Evolutionary conservation across 2,797 vertebrate genomes (phyloP), one percentile per base, ranked within the genome.

Genomic region (Anabas testudineus): DNA sequence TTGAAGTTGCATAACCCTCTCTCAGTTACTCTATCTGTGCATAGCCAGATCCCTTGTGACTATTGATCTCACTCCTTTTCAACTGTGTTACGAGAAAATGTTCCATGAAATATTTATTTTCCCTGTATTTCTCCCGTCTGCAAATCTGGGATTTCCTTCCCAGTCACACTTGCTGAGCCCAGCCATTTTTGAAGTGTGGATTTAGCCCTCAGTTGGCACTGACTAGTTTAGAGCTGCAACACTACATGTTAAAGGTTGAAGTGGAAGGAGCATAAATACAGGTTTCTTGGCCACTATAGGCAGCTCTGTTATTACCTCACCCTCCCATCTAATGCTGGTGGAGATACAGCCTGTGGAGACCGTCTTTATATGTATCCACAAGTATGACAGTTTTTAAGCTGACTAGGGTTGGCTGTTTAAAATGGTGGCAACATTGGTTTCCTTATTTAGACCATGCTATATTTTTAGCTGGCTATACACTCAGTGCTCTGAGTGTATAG

Each of bases 61-160:
- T 78, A 83, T 76, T 85, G 81, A 91, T 88, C 78, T 78, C 41
- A 30, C 57, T 63, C 52, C 36, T 57, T 83, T 84, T 77, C 67
- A 82, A 74, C 80, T 67, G 61, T 45, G 80, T 55, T 61, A 67
- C 67, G 73, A 69, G 58, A 74, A 85, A 85, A 76, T 68, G 62
- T 68, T 67, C 53, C 69, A 87, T 88, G 43, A 86, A 89, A 90
- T 81, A 89, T 89, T 80, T 83, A 90, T 87, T 85, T 81, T 39
- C 54, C 72, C 68, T 30, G 41, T 62, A 71, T 75, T 57, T 59
- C n/a, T 53, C 37, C 39, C 57, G 49, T 58, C 66, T 68, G 67
- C 28, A 83, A 80, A 87, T 78, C 53, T 37, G 2, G 60, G 41
- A 71, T 72, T 68, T 81, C 82, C 74, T 82, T 70, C 28, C 34